These are phyloP conservation scores for Pachyrhynchus sulphureomaculatus DNA, from an alignment of 1,140 invertebrate genomes.

Conservation along the genomic window DNA sequence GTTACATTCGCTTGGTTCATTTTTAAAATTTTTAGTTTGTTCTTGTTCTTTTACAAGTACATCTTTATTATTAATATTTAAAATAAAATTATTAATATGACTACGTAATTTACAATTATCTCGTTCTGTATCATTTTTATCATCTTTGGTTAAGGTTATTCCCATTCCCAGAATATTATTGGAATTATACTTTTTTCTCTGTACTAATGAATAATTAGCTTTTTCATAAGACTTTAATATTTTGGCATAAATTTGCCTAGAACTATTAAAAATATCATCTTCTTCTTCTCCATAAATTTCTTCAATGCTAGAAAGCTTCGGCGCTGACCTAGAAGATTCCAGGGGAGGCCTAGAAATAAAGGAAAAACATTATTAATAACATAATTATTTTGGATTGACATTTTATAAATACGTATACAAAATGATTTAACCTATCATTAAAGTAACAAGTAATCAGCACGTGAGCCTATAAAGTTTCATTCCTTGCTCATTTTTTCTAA, in stretches of 20 bases:
- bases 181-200: constrained; percentile 24
- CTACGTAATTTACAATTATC: not conserved
- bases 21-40: too few relatives aligned
- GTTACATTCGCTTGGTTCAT: too few relatives aligned
- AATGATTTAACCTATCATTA: too few relatives aligned
- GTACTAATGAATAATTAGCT: constrained; percentile 32
- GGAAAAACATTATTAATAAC: not conserved
- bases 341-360: constrained; percentile 71
- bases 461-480: too few relatives aligned
- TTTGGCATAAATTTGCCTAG: constrained; percentile 34
- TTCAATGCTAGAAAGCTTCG: constrained; percentile 91
- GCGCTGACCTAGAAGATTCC: constrained; percentile 92
- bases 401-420: too few relatives aligned
- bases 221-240: constrained; percentile 44
- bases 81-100: too few relatives aligned
- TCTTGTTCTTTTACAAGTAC: too few relatives aligned
- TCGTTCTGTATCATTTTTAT: not conserved
- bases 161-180: not conserved
- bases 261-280: constrained; percentile 61
- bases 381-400: too few relatives aligned
- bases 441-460: too few relatives aligned
- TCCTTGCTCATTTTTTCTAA: too few relatives aligned
- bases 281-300: constrained; percentile 82
- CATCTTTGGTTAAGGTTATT: not conserved
- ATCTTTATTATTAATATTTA: too few relatives aligned